A percentile compares a stretch with the other conserved stretches of the same genome.
phyloP scores from a whole-genome alignment of 2,888 invertebrate species.

The Tillus elongatus region DNA sequence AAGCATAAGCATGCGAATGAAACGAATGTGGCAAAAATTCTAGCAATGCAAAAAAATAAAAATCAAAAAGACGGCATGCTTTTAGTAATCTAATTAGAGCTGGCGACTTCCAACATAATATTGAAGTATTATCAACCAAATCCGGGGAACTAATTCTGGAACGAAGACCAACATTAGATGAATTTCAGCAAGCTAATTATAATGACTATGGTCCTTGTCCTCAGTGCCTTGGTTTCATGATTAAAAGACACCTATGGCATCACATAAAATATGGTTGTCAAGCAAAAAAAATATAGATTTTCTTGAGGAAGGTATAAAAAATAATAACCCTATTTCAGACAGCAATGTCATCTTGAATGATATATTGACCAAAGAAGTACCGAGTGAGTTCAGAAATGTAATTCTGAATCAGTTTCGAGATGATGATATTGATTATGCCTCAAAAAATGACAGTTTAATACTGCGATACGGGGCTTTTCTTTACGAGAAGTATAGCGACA shows the following conservation, averaged over 20 bases:
- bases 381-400: no score
- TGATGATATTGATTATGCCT: no score
- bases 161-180: constrained; percentile 7
- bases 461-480: no score
- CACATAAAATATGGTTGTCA: constrained; percentile 11
- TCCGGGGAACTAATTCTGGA: constrained; percentile 10
- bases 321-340: no score
- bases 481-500: no score
- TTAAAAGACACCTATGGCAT: constrained; percentile 14
- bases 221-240: constrained; percentile 11
- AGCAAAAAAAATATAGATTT: no score
- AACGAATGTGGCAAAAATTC: constrained; percentile 8
- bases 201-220: constrained; percentile 11
- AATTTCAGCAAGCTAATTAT: constrained; percentile 6
- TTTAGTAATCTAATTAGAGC: constrained; percentile 9
- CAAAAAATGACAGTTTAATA: no score
- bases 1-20: constrained; percentile 7
- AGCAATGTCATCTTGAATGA: no score
- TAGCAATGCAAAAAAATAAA: constrained; percentile 11
- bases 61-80: background rate
- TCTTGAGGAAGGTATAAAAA: no score
- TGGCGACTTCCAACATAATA: constrained; percentile 13
- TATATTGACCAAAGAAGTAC: no score
- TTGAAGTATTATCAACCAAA: constrained; percentile 9
- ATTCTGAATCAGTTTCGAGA: no score